A percentile compares a stretch with the other conserved stretches of the same genome.
These are phyloP conservation scores for Turdus rufiventris DNA, from an alignment of 2,113 vertebrate genomes.

Conservation along the genomic window DNA sequence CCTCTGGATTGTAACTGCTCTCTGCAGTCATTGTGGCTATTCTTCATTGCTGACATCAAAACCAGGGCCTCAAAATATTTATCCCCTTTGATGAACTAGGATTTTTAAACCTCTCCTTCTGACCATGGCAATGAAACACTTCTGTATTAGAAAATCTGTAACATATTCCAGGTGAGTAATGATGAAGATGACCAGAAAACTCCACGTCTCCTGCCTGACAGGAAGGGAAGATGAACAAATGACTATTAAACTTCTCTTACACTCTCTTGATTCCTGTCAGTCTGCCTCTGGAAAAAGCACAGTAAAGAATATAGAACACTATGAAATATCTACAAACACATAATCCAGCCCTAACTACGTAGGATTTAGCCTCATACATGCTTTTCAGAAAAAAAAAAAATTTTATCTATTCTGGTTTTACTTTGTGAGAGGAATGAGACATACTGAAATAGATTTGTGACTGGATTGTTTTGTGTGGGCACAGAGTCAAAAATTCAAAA, in stretches of 20 bases:
- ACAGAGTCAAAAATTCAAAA: not conserved
- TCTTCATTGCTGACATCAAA: not conserved
- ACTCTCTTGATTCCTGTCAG: not conserved
- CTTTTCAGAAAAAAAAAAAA: not conserved
- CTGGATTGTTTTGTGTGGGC: not conserved
- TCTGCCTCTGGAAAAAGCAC: not conserved
- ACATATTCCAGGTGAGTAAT: not conserved
- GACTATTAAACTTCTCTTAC: not conserved
- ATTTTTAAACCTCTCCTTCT: not conserved
- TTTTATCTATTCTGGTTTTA: not conserved
- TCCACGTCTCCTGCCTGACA: rapidly evolving
- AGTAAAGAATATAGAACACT: not conserved
- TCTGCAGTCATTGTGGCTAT: not conserved
- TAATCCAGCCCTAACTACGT: not conserved
- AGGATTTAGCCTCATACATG: not conserved
- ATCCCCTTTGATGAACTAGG: not conserved
- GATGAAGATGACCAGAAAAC: not conserved
- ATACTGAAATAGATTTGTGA: not conserved
- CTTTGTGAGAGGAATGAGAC: not conserved
- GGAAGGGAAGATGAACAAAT: not conserved
- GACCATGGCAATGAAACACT: not conserved
- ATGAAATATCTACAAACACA: not conserved
- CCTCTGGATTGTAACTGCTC: not conserved
- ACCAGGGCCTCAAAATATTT: not conserved
- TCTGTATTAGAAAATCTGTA: not conserved